phyloP scores from a whole-genome alignment of 2,888 invertebrate genomes.

The Branchipolynoe longqiensis region DNA sequence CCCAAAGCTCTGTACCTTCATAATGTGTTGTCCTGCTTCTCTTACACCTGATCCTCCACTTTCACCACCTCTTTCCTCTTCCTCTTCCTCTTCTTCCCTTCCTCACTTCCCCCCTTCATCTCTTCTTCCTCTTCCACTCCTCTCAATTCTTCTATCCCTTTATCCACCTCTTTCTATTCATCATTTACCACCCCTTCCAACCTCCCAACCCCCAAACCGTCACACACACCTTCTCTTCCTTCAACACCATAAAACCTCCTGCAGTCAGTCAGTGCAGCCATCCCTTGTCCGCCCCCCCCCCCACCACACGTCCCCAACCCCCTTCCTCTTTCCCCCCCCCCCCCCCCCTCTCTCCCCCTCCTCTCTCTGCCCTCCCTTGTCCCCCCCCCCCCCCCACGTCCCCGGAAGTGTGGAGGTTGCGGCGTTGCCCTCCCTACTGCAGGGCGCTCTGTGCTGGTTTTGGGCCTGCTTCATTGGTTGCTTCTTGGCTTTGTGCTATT shows the following conservation, averaged over 20 bases:
- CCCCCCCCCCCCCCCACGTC: background rate
- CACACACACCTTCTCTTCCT: too few species aligned
- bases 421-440: background rate
- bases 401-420: background rate
- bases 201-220: too few species aligned
- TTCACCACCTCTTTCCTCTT: background rate
- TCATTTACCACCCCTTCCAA: too few species aligned
- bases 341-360: background rate
- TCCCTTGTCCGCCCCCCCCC: background rate
- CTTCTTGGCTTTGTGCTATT: slow-evolving; percentile 7
- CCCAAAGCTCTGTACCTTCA: background rate
- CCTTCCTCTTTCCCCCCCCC: background rate
- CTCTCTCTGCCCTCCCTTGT: background rate
- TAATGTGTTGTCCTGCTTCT: too few species aligned
- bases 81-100: background rate
- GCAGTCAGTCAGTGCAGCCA: background rate
- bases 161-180: too few species aligned
- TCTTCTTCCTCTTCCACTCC: background rate
- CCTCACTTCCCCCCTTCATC: background rate
- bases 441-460: background rate
- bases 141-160: too few species aligned
- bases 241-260: background rate
- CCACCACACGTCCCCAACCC: background rate
- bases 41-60: too few species aligned
- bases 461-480: slow-evolving; percentile 23